Percentiles rank a stretch among this genome's conserved stretches.
These are phyloP conservation scores for Sturnus vulgaris DNA, from an alignment of 2,113 vertebrate genomes.

Conservation along the genomic window DNA sequence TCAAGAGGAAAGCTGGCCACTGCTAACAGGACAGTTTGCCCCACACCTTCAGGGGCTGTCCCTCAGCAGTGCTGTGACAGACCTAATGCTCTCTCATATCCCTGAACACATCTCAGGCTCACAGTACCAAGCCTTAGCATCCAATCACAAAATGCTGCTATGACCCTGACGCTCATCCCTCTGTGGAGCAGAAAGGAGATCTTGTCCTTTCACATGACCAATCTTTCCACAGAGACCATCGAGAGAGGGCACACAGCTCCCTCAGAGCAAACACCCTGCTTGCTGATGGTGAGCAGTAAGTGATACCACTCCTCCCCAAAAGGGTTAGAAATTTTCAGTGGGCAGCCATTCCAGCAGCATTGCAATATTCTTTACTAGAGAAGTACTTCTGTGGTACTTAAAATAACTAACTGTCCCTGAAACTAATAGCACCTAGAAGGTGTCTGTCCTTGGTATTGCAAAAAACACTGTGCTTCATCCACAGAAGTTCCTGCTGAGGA, in stretches of 20 bases:
- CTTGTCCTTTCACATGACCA: not conserved
- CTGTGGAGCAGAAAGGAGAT: not conserved
- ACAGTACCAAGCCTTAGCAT: not conserved
- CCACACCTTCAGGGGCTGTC: not conserved
- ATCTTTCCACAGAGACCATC: not conserved
- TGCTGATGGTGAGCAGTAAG: not conserved
- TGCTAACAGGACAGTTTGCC: not conserved
- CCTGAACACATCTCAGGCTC: not conserved
- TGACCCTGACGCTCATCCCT: rapidly evolving
- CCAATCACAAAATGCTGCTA: not conserved
- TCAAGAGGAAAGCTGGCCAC: not conserved
- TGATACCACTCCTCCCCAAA: not conserved
- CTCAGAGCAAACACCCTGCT: not conserved
- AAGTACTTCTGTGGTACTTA: not conserved
- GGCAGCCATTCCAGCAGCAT: not conserved
- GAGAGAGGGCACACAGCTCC: not conserved
- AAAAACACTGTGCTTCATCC: not conserved
- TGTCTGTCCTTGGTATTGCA: not conserved
- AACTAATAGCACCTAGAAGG: not conserved
- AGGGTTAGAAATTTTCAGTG: not conserved
- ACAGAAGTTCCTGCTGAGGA: not conserved
- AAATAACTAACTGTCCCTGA: not conserved
- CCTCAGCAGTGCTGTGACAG: not conserved
- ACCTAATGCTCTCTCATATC: not conserved
- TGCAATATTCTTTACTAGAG: not conserved